Evolutionary conservation across 2,797 vertebrate genomes (phyloP).

Genomic region (Lacerta bilineata): DNA sequence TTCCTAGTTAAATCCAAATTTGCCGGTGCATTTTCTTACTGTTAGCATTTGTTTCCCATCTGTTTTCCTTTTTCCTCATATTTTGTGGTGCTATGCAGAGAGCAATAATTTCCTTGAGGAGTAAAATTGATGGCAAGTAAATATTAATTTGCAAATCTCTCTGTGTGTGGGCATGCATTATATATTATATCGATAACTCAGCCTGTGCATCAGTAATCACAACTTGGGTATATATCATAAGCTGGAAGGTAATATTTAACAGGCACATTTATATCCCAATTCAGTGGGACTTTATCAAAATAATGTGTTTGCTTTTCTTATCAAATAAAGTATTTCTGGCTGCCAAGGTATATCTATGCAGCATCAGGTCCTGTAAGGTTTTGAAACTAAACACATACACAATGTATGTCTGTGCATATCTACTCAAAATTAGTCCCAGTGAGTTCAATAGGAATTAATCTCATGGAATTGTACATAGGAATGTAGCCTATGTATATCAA

Average conservation of each 20-base stretch:
- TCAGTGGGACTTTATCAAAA: not conserved
- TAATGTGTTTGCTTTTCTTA: not conserved
- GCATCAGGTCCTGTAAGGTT: not conserved
- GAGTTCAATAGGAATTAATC: not conserved
- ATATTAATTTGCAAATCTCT: not conserved
- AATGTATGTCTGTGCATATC: not conserved
- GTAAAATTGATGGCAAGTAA: not conserved
- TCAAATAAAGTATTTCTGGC: not conserved
- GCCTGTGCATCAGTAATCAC: too few relatives aligned
- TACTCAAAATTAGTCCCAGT: not conserved
- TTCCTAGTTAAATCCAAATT: not conserved
- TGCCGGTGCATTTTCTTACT: not conserved
- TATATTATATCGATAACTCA: too few relatives aligned
- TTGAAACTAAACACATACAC: not conserved
- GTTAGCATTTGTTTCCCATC: too few relatives aligned
- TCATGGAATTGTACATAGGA: not conserved
- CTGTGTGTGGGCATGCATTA: too few relatives aligned
- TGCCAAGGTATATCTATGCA: not conserved
- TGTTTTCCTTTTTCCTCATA: not conserved
- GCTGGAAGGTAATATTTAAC: not conserved
- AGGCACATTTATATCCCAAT: not conserved
- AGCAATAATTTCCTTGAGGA: not conserved
- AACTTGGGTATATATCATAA: not conserved
- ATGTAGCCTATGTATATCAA: not conserved
- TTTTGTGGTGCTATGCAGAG: not conserved